phyloP scores from a whole-genome alignment of 2,797 vertebrate species.

The Eulemur mongoz region DNA sequence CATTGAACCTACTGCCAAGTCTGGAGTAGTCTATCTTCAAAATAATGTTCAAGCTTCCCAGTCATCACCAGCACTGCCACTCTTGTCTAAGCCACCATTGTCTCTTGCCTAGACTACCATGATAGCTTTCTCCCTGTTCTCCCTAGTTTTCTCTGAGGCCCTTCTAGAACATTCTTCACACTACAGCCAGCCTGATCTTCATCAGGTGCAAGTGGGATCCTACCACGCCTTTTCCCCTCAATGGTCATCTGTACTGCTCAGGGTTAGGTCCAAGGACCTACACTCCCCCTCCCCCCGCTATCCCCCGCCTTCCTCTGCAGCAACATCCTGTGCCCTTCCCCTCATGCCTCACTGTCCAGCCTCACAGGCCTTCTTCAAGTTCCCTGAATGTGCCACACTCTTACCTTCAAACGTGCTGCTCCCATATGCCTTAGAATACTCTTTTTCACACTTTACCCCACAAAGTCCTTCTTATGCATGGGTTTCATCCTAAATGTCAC shows the following conservation, averaged over 20 bases:
- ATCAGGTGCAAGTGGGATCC: not conserved
- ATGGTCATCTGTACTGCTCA: not conserved
- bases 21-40: not conserved
- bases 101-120: not conserved
- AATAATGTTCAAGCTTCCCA: not conserved
- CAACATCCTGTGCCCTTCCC: no score
- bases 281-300: fast-evolving
- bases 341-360: not conserved
- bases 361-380: not conserved
- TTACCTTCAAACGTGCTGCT: not conserved
- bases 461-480: not conserved
- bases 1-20: not conserved
- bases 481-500: not conserved
- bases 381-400: no score
- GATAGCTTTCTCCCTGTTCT: not conserved
- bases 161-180: constrained; percentile 28
- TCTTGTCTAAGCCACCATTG: not conserved
- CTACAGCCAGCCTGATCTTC: not conserved
- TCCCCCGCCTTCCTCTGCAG: not conserved
- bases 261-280: not conserved
- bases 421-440: not conserved
- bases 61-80: not conserved
- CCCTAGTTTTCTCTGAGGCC: not conserved
- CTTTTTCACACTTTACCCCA: not conserved
- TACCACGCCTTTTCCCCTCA: not conserved